These are phyloP conservation scores for Scaptomyza tumidula DNA, from an alignment of 2,888 invertebrate genomes.

Conservation along the genomic window DNA sequence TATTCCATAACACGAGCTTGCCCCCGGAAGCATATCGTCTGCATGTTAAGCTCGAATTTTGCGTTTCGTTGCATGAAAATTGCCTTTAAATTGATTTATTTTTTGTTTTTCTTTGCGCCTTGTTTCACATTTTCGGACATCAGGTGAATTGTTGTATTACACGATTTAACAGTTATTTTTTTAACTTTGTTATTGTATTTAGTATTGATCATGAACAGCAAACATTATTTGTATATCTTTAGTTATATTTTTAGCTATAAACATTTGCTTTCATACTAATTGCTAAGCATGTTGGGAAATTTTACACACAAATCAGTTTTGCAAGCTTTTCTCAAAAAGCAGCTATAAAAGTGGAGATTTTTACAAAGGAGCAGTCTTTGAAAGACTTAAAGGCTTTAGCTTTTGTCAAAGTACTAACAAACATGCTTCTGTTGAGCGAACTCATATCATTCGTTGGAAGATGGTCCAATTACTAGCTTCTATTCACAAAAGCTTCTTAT, in stretches of 20 bases:
- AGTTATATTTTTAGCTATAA: too few relatives aligned
- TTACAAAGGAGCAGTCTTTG: too few relatives aligned
- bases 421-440: background rate
- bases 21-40: conserved; percentile 69
- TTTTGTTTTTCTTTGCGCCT: background rate
- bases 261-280: too few relatives aligned
- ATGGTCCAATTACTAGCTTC: background rate
- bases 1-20: conserved; percentile 49
- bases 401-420: background rate
- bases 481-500: background rate
- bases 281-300: too few relatives aligned
- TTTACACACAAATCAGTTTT: too few relatives aligned
- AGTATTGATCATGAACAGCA: too few relatives aligned
- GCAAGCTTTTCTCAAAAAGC: background rate
- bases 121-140: background rate
- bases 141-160: conserved; percentile 40
- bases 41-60: conserved; percentile 69
- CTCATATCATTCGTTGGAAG: background rate
- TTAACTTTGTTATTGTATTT: too few relatives aligned
- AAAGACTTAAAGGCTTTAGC: background rate
- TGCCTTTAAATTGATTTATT: conserved; percentile 58
- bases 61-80: conserved; percentile 71
- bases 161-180: conserved; percentile 4
- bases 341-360: too few relatives aligned
- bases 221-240: too few relatives aligned